Evolutionary conservation across 2,113 vertebrate genomes (phyloP), one percentile per base, ranked within the genome.

Genomic region (Lagopus leucura): DNA sequence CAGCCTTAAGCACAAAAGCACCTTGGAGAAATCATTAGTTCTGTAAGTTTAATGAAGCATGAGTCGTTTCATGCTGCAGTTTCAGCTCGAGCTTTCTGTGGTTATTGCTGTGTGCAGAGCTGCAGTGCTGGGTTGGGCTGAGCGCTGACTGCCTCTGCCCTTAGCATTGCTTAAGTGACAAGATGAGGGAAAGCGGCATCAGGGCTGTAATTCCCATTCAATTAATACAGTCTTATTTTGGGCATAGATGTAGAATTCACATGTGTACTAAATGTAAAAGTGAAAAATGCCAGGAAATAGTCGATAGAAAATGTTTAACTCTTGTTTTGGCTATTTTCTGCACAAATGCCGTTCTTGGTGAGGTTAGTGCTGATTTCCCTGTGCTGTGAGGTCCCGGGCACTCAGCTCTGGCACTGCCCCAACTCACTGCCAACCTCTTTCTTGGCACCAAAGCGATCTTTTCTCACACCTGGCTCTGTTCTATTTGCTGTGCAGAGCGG

Each of bases 201-300:
- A 22, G 50, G 36, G 22, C 24, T 79, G 64, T 63, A 11, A 11
- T 54, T 40, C 19, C 58, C 0, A 0, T 24, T 61, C 43, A 42
- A 15, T 27, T 16, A 88, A 27, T 48, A 21, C 11, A 6, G 27
- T 2, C 14, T 20, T 14, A 0, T 28, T 75, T 47, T 43, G 54
- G 36, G 1, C 0, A 4, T 4, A 20, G 66, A 12, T 38, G 12
- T 20, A 2, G 28, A 55, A 36, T 54, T 57, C 5, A 3, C 1
- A 10, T 7, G 5, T 18, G 30, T 5, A 19, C 14, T 36, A 28
- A 74, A 77, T 17, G 1, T 0, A 52, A 60, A 48, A 1, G 40
- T 18, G 65, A 72, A 67, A 52, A 16, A 43, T 25, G 32, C 2
- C 2, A 64, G 79, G 19, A 63, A 73, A 2, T 13, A 32, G 6